Evolutionary conservation across 2,113 vertebrate genomes (phyloP).

Genomic region (Edolisoma coerulescens): DNA sequence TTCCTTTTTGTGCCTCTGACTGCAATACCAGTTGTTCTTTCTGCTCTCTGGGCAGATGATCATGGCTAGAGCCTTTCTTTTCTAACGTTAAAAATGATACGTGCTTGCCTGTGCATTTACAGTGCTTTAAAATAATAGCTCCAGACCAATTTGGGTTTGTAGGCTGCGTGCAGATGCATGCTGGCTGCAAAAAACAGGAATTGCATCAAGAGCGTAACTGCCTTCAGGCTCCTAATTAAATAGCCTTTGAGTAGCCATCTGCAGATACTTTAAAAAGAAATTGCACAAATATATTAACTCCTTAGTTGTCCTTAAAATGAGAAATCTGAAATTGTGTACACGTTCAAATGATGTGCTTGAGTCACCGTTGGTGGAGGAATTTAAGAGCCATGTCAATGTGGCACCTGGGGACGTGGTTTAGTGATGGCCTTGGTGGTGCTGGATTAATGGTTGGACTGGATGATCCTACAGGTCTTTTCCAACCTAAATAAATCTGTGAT

Average conservation of each 20-base stretch:
- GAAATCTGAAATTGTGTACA: not conserved
- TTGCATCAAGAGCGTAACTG: not conserved
- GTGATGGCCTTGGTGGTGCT: not conserved
- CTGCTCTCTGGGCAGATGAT: not conserved
- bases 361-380: not conserved
- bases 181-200: not conserved
- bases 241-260: conserved; percentile 48
- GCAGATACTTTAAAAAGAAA: not conserved
- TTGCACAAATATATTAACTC: not conserved
- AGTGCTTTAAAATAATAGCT: not conserved
- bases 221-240: conserved; percentile 40
- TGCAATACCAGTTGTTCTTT: not conserved
- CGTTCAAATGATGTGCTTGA: fast-evolving
- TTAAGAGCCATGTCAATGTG: fast-evolving
- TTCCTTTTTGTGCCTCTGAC: not conserved
- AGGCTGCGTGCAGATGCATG: not conserved
- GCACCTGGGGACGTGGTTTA: not conserved
- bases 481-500: not conserved
- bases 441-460: not conserved
- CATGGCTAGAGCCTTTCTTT: fast-evolving
- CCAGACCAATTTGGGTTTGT: not conserved
- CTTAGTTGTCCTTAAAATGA: not conserved
- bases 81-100: not conserved
- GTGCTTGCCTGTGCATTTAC: not conserved
- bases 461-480: not conserved